Conservation (phyloP, 1,140 invertebrate genomes). For the Dinothrombium tinctorium region DNA sequence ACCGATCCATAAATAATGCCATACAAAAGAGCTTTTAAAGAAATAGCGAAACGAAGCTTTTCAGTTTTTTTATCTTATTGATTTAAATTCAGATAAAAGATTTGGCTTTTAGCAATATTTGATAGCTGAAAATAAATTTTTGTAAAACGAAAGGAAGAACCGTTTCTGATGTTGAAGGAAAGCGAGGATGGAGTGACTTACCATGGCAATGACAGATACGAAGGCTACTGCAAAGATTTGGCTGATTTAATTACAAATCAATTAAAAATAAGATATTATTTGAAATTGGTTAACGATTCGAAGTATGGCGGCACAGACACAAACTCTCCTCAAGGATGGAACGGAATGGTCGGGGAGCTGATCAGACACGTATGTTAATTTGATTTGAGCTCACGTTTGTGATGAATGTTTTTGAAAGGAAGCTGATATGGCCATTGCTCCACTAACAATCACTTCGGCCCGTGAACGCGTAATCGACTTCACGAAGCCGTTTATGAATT, state of each 20-base stretch:
- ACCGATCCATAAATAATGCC: too few relatives aligned
- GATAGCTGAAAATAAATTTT: too few relatives aligned
- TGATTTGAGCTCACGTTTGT: background rate
- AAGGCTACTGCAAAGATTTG: slow-evolving; percentile 83
- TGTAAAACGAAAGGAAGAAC: slow-evolving; percentile 38
- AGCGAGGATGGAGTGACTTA: background rate
- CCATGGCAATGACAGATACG: slow-evolving; percentile 51
- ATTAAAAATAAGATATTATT: slow-evolving; percentile 40
- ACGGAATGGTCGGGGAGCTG: slow-evolving; percentile 86
- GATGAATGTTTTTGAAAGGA: slow-evolving; percentile 21
- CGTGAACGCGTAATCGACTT: slow-evolving; percentile 32
- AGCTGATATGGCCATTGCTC: slow-evolving; percentile 30
- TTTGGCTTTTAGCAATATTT: too few relatives aligned
- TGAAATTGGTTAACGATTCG: slow-evolving; percentile 46
- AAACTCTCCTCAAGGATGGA: slow-evolving; percentile 43
- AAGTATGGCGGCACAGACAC: slow-evolving; percentile 39
- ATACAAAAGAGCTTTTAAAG: too few relatives aligned
- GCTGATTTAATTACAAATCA: slow-evolving; percentile 51
- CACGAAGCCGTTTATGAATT: slow-evolving; percentile 30
- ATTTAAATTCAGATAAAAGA: too few relatives aligned
- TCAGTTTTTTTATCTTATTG: too few relatives aligned
- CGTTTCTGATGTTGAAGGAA: slow-evolving; percentile 50
- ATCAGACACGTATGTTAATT: slow-evolving; percentile 52
- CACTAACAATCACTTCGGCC: slow-evolving; percentile 28
- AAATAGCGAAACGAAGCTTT: too few relatives aligned